Percentiles rank a stretch among this genome's conserved stretches.
Conservation (phyloP, 2,888 invertebrate genomes). For the Lycia hirtaria region DNA sequence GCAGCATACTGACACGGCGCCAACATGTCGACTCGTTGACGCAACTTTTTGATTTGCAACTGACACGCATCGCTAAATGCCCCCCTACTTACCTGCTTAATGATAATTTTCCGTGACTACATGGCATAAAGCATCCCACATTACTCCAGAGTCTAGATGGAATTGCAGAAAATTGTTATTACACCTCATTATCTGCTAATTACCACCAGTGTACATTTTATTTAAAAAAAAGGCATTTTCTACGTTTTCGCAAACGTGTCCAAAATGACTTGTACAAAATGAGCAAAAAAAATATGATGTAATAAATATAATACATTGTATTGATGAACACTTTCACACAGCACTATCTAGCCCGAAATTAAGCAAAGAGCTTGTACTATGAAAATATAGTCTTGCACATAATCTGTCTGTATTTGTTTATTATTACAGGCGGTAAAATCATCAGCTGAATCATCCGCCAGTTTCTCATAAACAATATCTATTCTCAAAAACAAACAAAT, state of each 20-base stretch:
- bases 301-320: too few species aligned
- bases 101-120: slow-evolving; percentile 10
- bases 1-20: slow-evolving; percentile 20
- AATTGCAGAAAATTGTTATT: not conserved
- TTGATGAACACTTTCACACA: too few species aligned
- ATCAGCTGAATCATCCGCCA: too few species aligned
- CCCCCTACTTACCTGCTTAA: slow-evolving; percentile 3
- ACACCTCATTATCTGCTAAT: not conserved
- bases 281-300: too few species aligned
- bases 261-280: not conserved
- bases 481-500: too few species aligned
- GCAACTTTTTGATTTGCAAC: slow-evolving; percentile 38
- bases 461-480: too few species aligned
- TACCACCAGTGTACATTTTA: not conserved
- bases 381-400: too few species aligned
- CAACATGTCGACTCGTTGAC: slow-evolving; percentile 26
- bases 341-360: too few species aligned
- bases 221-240: too few species aligned
- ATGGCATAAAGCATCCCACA: not conserved
- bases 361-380: too few species aligned
- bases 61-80: slow-evolving; percentile 20
- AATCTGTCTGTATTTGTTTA: too few species aligned
- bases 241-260: not conserved
- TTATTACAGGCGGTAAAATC: too few species aligned
- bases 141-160: not conserved